phyloP scores from a whole-genome alignment of 2,113 vertebrate species.

The Heterotilapia buettikoferi region DNA sequence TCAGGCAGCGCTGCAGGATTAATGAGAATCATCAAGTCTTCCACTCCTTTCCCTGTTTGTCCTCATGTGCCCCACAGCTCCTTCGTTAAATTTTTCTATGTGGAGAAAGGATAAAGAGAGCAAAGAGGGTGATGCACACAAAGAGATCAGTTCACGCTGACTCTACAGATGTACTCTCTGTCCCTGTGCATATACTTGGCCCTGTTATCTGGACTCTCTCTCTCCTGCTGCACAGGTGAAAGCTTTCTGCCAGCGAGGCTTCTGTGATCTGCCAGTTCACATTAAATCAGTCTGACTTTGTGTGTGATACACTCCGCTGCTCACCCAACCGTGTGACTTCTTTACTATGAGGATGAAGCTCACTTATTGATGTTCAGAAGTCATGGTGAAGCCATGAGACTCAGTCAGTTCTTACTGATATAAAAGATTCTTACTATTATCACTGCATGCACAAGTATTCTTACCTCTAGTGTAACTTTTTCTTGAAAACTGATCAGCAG shows the following conservation, averaged over 20 bases:
- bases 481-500: neutral
- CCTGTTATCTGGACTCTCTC: neutral
- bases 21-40: neutral
- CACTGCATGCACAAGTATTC: neutral
- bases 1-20: neutral
- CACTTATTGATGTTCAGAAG: neutral
- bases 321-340: neutral
- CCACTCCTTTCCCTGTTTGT: neutral
- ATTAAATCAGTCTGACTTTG: neutral
- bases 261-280: conserved; percentile 13
- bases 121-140: neutral
- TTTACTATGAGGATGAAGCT: neutral
- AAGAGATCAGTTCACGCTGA: neutral
- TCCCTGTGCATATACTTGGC: neutral
- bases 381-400: neutral
- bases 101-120: neutral
- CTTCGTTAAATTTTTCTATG: neutral
- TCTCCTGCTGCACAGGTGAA: conserved; percentile 18
- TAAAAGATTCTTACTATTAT: neutral
- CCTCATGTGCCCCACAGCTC: neutral
- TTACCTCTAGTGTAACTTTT: neutral
- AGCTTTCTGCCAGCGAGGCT: neutral
- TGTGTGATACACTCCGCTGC: neutral
- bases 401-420: neutral
- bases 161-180: neutral